A percentile compares a stretch with the other conserved stretches of the same genome.
phyloP scores from a whole-genome alignment of 2,113 vertebrate genomes.

The Cricetomys ansorgei region DNA sequence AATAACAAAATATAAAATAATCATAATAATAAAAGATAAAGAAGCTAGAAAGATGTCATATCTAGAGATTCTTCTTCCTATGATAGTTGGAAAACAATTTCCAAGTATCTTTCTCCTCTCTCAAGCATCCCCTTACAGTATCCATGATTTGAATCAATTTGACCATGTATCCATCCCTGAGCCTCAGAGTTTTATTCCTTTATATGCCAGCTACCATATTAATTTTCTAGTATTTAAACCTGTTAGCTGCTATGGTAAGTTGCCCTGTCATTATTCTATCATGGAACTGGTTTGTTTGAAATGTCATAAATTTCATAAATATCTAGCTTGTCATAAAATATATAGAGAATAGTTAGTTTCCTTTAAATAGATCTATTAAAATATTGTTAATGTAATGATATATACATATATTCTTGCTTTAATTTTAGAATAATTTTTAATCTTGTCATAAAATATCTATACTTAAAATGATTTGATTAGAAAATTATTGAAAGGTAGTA shows the following conservation, averaged over 20 bases:
- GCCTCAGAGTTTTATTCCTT: not conserved
- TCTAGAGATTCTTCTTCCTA: not conserved
- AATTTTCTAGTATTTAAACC: not conserved
- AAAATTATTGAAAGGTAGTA: not conserved
- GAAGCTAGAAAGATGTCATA: not conserved
- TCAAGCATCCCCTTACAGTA: not conserved
- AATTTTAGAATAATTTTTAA: conserved; percentile 16
- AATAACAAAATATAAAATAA: no score
- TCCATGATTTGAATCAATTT: conserved; percentile 42
- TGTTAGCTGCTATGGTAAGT: not conserved
- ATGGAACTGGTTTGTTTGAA: conserved; percentile 9
- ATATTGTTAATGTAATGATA: conserved; percentile 10
- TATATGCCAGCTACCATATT: not conserved
- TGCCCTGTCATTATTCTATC: not conserved
- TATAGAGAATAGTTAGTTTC: conserved; percentile 17
- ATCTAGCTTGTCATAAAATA: conserved; percentile 47
- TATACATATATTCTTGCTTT: conserved; percentile 18
- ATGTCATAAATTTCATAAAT: conserved; percentile 32
- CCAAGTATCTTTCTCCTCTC: conserved; percentile 53
- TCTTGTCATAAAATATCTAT: not conserved
- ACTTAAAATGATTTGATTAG: not conserved
- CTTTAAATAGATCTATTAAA: no score
- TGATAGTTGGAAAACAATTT: not conserved
- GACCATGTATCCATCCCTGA: not conserved
- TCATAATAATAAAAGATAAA: conserved; percentile 55